A percentile compares a stretch with the other conserved stretches of the same genome.
Evolutionary conservation across 1,140 invertebrate genomes (phyloP).

Genomic region (Calephelis virginiensis): DNA sequence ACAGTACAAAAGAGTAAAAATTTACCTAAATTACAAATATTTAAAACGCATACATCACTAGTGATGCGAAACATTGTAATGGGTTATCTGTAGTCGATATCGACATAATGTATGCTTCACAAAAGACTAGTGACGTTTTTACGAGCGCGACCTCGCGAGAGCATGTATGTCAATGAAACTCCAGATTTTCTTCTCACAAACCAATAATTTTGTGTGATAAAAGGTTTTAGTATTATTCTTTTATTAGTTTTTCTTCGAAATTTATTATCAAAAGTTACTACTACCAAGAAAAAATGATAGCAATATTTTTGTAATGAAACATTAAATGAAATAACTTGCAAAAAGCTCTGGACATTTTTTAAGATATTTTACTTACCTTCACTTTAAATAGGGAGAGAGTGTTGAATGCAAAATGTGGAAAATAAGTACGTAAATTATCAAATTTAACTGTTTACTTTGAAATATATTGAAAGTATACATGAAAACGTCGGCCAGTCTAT

Average conservation of each 20-base stretch:
- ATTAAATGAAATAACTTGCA: too few relatives aligned
- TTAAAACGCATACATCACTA: constrained; percentile 33
- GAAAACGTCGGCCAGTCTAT: too few relatives aligned
- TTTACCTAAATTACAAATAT: constrained; percentile 1
- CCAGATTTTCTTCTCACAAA: constrained; percentile 7
- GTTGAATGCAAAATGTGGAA: too few relatives aligned
- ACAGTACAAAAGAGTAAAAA: too few relatives aligned
- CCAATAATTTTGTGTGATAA: constrained; percentile 9
- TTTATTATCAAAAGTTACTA: neutral
- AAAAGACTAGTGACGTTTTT: constrained; percentile 35
- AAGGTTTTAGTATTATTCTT: neutral
- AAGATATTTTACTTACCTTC: too few relatives aligned
- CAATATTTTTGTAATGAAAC: too few relatives aligned
- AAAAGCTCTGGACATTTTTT: too few relatives aligned
- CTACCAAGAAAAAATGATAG: too few relatives aligned
- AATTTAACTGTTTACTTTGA: too few relatives aligned
- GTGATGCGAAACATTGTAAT: constrained; percentile 33
- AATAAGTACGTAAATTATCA: too few relatives aligned
- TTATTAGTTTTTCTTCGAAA: constrained; percentile 4
- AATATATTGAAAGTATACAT: too few relatives aligned
- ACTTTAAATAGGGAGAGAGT: too few relatives aligned
- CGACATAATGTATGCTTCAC: constrained; percentile 28
- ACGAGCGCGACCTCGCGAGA: constrained; percentile 29
- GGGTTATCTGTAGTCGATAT: constrained; percentile 37
- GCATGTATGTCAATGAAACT: constrained; percentile 27